Evolutionary conservation across 2,113 vertebrate genomes (phyloP).

Genomic region (Caloenas nicobarica): DNA sequence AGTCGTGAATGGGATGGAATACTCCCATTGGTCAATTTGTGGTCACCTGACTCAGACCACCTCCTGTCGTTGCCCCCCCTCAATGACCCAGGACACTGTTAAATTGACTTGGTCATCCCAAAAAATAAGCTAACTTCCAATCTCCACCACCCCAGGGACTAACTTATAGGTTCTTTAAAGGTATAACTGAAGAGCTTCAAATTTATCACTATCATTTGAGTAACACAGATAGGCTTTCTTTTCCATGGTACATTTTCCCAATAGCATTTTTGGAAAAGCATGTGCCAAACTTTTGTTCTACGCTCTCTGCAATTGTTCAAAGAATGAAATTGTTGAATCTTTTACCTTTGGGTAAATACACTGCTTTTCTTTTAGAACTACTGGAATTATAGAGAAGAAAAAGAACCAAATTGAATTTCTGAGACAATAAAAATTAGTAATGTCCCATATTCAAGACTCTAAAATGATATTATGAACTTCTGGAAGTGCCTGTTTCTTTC

Average conservation of each 20-base stretch:
- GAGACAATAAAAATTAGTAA: neutral
- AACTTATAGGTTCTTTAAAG: neutral
- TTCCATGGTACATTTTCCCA: neutral
- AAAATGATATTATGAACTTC: neutral
- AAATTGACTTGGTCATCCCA: neutral
- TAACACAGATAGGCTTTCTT: neutral
- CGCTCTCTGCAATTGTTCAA: neutral
- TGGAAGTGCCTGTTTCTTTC: neutral
- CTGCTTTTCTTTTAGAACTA: neutral
- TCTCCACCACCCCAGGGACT: rapidly evolving
- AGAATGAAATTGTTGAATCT: neutral
- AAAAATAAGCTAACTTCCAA: neutral
- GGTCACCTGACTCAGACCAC: too few relatives aligned
- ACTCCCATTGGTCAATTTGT: too few relatives aligned
- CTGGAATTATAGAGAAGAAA: neutral
- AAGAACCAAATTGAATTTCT: neutral
- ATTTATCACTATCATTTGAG: neutral
- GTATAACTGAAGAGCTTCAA: neutral
- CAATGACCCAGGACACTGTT: too few relatives aligned
- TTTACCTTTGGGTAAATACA: neutral
- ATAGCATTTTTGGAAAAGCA: neutral
- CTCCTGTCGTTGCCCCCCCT: too few relatives aligned
- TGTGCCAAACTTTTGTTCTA: neutral
- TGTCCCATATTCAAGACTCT: neutral
- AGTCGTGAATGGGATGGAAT: too few relatives aligned